Conservation (phyloP, 2,888 invertebrate species). For the Cerastis rubricosa region DNA sequence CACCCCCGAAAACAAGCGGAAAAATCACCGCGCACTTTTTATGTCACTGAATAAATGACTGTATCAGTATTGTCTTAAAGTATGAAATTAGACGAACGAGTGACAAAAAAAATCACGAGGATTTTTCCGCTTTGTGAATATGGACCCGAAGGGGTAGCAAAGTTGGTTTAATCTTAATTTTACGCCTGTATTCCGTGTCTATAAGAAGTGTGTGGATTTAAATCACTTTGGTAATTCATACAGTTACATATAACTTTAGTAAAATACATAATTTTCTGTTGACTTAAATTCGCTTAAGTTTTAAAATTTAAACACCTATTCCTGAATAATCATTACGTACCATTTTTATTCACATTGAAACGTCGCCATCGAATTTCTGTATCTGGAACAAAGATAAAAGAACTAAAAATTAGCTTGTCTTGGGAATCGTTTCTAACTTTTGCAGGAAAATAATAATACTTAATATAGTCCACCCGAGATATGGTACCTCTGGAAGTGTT, state of each 20-base stretch:
- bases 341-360: conserved; percentile 15
- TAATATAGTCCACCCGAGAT: no score
- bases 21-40: no score
- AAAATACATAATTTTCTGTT: neutral
- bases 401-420: neutral
- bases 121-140: neutral
- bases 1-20: no score
- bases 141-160: neutral
- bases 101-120: neutral
- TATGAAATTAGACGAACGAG: no score
- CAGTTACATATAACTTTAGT: neutral
- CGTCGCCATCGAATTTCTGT: conserved; percentile 20
- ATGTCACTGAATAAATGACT: no score
- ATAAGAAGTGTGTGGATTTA: no score
- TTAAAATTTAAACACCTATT: neutral
- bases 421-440: neutral
- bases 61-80: no score
- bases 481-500: no score
- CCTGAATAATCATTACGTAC: conserved; percentile 1
- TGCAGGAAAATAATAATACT: neutral
- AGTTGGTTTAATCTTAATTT: neutral
- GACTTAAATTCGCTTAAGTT: neutral
- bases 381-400: conserved; percentile 14
- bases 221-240: neutral
- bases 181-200: neutral